phyloP scores from a whole-genome alignment of 2,113 vertebrate species.

The Leptosomus discolor region DNA sequence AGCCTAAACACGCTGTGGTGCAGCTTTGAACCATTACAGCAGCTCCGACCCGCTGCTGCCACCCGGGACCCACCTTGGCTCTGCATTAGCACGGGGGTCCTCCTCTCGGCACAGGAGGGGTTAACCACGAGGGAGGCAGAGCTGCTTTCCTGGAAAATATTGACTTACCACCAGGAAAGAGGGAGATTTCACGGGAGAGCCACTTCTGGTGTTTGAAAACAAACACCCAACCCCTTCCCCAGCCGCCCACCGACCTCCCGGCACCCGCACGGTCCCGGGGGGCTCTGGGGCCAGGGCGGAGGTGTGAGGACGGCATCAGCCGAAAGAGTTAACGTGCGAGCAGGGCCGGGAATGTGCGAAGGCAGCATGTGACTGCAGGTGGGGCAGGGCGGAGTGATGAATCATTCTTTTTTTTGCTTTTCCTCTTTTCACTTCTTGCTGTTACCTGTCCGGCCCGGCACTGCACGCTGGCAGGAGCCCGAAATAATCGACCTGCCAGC shows the following conservation, averaged over 20 bases:
- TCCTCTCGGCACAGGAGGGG: background rate
- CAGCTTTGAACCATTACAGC: background rate
- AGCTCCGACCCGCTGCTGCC: background rate
- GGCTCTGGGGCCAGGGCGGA: accelerated
- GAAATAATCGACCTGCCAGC: background rate
- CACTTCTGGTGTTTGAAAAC: accelerated
- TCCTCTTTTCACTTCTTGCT: constrained; percentile 62
- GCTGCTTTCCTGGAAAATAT: background rate
- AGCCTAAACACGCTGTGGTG: accelerated
- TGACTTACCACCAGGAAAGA: background rate
- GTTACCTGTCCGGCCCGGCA: constrained; percentile 32
- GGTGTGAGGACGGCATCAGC: background rate
- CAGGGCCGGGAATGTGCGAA: constrained; percentile 1
- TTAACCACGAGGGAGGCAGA: background rate
- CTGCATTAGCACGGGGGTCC: background rate
- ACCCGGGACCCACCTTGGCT: background rate
- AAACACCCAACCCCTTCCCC: background rate
- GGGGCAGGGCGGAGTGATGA: constrained; percentile 62
- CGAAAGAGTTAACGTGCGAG: constrained; percentile 37
- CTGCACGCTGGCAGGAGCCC: background rate
- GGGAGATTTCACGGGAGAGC: background rate
- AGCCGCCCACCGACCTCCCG: background rate
- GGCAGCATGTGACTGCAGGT: constrained; percentile 65
- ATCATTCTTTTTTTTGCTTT: constrained; percentile 48
- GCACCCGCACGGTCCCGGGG: accelerated